A percentile compares a stretch with the other conserved stretches of the same genome.
Evolutionary conservation across 2,888 invertebrate species (phyloP).

Genomic region (Acronicta aceris): DNA sequence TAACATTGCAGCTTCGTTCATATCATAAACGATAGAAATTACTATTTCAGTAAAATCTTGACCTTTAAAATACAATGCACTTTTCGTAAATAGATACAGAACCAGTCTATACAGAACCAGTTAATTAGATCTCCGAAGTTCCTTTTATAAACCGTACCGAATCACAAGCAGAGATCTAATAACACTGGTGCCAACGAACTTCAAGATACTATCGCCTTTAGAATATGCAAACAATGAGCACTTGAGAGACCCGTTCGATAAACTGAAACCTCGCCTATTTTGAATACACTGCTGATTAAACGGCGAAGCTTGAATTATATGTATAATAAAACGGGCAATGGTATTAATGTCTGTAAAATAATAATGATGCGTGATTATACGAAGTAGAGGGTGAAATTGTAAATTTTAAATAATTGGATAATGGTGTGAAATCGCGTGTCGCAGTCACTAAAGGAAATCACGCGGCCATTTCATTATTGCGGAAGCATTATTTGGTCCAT

Average conservation of each 20-base stretch:
- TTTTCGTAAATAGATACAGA: constrained; percentile 30
- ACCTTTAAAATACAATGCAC: constrained; percentile 44
- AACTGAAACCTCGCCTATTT: constrained; percentile 53
- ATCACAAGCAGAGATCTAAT: constrained; percentile 51
- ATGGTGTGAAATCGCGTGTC: constrained; percentile 54
- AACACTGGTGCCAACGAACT: constrained; percentile 47
- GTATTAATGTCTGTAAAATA: constrained; percentile 31
- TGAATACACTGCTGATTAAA: constrained; percentile 66
- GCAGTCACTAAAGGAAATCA: constrained; percentile 49
- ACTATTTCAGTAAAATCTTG: constrained; percentile 26
- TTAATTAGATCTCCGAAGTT: constrained; percentile 44
- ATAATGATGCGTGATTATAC: constrained; percentile 39
- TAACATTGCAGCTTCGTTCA: background rate
- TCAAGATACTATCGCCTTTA: constrained; percentile 52
- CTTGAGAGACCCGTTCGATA: constrained; percentile 50
- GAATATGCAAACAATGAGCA: constrained; percentile 68
- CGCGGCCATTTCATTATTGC: constrained; percentile 48
- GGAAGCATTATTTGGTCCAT: constrained; percentile 37
- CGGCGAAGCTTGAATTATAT: constrained; percentile 45
- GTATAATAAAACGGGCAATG: constrained; percentile 54
- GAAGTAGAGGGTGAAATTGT: constrained; percentile 44
- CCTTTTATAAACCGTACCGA: constrained; percentile 30
- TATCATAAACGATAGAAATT: constrained; percentile 17
- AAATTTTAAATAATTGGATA: constrained; percentile 60
- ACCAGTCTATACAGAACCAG: constrained; percentile 35